Base-by-base conservation (phyloP, 2,797 vertebrate genomes). In the Sciurus vulgaris region DNA sequence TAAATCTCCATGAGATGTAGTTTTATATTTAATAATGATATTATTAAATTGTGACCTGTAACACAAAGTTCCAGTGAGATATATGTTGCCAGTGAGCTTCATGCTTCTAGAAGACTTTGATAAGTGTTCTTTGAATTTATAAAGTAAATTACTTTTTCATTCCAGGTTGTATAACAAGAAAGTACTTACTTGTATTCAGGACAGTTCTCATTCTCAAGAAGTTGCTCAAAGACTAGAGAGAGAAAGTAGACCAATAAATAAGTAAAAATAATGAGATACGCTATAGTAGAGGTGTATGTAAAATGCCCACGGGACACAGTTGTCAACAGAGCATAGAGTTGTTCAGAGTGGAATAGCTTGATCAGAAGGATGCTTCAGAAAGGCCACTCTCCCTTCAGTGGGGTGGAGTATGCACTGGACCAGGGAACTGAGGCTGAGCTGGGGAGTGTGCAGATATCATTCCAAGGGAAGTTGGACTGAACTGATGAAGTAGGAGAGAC, bases 131-230 rank as follows among this genome's bases (percentile, higher is more conserved):
- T 92, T 86, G 56, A 67, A 11, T 49, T 90, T 89, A 81, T 73
- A 73, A 92, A 91, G 67, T 87, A 69, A 89, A 51, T 89, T 54
- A 41, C 30, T 67, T 89, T 86, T 73, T 81, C 41, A 69, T 51
- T 83, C 47, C 1, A n/a, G 49, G 56, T 49, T 92, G 47, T 61
- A 11, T 76, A 70, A 79, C 33, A 49, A 61, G 9, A 61, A 93
- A 5, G 38, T 56, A 54, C 13, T 59, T 73, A 86, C 35, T 79
- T 41, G 9, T 35, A 56, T 24, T 33, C 5, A 35, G 24, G 72
- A 70, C 47, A 56, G 18, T 17, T 4, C 28, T 17, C 70, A 18
- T 15, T 14, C 30, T 72, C 51, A 38, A 91, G 49, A 88, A 77
- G 35, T 70, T 84, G 24, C 65, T 88, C 72, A 88, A 84, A 84